Conservation (phyloP, 2,113 vertebrate genomes). For the Oceanodroma tethys region DNA sequence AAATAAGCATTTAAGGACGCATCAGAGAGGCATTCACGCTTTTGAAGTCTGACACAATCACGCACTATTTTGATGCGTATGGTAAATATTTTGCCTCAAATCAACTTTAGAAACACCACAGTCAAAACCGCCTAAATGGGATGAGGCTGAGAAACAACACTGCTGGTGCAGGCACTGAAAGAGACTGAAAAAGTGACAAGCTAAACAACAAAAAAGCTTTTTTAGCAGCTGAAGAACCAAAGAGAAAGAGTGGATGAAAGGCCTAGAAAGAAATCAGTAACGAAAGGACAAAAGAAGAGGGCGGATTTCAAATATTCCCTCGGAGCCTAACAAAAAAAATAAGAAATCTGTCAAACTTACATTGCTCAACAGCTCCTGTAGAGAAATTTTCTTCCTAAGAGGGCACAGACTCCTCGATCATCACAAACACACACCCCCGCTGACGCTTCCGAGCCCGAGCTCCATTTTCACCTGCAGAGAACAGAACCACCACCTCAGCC, state of each 20-base stretch:
- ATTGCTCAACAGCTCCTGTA: background rate
- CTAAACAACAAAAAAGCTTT: accelerated
- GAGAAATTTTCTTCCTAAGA: no score
- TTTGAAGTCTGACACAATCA: no score
- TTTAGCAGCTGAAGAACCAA: background rate
- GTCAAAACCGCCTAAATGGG: background rate
- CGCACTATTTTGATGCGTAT: accelerated
- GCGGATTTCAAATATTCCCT: accelerated
- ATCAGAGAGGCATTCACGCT: accelerated
- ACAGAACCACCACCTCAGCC: accelerated
- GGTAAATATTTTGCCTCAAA: background rate
- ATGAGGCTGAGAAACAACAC: background rate
- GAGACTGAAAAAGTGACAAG: background rate
- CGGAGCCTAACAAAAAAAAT: no score
- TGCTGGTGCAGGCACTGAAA: no score
- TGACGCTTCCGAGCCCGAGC: accelerated
- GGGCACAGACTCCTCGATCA: background rate
- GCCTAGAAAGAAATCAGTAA: no score
- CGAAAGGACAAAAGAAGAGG: accelerated
- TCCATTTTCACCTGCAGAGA: background rate
- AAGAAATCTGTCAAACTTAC: background rate
- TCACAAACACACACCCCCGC: accelerated
- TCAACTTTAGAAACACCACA: background rate
- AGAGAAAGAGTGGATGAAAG: accelerated
- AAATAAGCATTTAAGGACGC: no score